Evolutionary conservation across 1,140 invertebrate species (phyloP), one percentile per base, ranked within the genome.

Genomic region (Spodoptera frugiperda): DNA sequence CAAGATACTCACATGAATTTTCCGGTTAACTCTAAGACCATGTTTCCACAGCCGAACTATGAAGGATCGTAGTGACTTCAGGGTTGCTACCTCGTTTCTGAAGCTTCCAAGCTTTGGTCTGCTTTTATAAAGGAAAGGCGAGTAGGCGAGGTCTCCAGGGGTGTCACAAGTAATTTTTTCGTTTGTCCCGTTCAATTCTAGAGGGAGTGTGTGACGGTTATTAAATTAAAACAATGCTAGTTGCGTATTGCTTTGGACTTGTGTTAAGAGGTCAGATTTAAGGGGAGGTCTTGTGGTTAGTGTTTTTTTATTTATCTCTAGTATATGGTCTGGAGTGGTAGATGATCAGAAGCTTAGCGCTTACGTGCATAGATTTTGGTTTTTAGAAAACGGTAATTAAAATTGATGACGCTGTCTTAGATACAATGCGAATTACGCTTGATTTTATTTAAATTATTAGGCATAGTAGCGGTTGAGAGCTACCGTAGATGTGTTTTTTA

Each of bases 181-280:
- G 78, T 83, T 83, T 86, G 70, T 83, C 67, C 77, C 68, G 68
- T 79, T 70, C 77, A 81, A 81, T 84, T 78, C 84, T 79, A 68
- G 51, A 54, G 87, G 84, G 90, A 84, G 77, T 39, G 19, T 48
- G 80, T 82, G 87, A 83, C 86, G 81, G 90, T 93, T 93, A 93
- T 93, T 91, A 89, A 90, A 92, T 93, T 93, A 91, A 92, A 90
- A 90, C 87, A 90, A 89, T 87, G 86, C 78, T 84, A 59, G 70
- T 71, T 85, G 77, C 78, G 77, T 87, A 91, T 91, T 90, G 83
- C 82, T 82, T 82, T 79, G 76, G 88, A 87, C 87, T 83, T 85
- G 44, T 55, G 57, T 77, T 77, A 91, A 91, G 87, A 87, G 81
- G 76, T 53, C 30, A 54, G 21, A 39, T 70, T 5, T 48, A 25